Evolutionary conservation across 2,797 vertebrate genomes (phyloP).

Genomic region (Anguilla megastoma): DNA sequence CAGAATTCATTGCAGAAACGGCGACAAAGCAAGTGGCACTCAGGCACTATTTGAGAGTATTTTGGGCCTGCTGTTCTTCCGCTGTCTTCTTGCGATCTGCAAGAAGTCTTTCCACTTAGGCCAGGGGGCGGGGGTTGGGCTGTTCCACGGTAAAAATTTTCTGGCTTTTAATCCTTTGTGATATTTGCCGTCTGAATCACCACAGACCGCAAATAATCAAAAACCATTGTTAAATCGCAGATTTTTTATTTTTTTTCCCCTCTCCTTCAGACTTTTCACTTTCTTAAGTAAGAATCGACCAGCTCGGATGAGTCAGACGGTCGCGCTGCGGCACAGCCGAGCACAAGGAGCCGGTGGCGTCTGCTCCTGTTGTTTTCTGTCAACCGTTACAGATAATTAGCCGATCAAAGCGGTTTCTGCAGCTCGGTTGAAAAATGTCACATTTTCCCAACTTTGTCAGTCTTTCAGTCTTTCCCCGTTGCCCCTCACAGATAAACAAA

Average conservation of each 20-base stretch:
- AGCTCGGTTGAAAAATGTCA: background rate
- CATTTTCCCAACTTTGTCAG: background rate
- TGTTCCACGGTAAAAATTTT: no score
- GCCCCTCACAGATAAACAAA: background rate
- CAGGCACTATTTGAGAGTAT: background rate
- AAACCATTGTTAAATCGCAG: background rate
- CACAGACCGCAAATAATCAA: background rate
- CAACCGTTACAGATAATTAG: background rate
- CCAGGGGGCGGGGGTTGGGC: no score
- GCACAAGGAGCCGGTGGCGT: background rate
- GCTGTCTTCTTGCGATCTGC: background rate
- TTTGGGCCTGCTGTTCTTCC: background rate
- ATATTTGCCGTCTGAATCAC: background rate
- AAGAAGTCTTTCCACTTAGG: no score
- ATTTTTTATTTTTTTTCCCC: background rate
- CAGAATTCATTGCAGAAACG: background rate
- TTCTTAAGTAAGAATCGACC: background rate
- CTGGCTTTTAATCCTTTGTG: background rate
- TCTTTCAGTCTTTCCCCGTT: background rate
- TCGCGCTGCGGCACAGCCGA: background rate
- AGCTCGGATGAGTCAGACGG: background rate
- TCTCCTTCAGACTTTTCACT: background rate
- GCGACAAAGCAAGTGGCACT: background rate
- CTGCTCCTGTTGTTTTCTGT: background rate
- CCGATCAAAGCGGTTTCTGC: background rate